Percentiles rank a stretch among this genome's conserved stretches.
phyloP scores from a whole-genome alignment of 2,888 invertebrate species.

The Polyploca ridens region DNA sequence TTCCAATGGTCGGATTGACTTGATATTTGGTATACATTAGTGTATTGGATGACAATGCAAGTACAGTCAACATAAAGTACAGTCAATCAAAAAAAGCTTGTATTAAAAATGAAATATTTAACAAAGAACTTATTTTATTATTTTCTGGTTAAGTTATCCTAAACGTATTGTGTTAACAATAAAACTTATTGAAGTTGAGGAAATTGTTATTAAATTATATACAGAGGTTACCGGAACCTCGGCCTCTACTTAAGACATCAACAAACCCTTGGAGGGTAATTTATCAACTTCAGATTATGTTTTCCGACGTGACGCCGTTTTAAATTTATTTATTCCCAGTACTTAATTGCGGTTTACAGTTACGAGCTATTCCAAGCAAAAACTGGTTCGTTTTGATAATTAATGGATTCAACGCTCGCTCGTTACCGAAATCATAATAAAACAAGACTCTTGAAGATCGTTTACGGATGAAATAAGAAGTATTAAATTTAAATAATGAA shows the following conservation, averaged over 20 bases:
- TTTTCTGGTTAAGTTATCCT: too few species aligned
- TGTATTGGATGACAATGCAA: too few species aligned
- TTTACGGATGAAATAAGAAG: not conserved
- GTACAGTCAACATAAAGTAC: too few species aligned
- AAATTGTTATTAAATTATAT: too few species aligned
- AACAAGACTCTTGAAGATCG: not conserved
- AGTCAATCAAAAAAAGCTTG: too few species aligned
- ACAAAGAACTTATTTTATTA: too few species aligned
- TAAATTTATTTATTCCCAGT: slow-evolving; percentile 53
- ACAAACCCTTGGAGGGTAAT: slow-evolving; percentile 36
- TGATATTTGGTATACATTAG: too few species aligned
- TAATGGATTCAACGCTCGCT: slow-evolving; percentile 45
- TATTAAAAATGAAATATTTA: too few species aligned
- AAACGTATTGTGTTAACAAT: too few species aligned
- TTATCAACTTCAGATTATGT: slow-evolving; percentile 61
- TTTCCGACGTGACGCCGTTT: slow-evolving; percentile 48
- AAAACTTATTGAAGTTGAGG: too few species aligned
- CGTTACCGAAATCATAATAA: slow-evolving; percentile 34
- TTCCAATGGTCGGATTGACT: too few species aligned
- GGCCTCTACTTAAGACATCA: slow-evolving; percentile 35
- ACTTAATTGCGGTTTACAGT: slow-evolving; percentile 57
- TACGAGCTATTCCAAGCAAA: slow-evolving; percentile 40
- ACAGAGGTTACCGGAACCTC: too few species aligned
- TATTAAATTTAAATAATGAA: not conserved
- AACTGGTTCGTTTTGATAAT: slow-evolving; percentile 50